phyloP scores from a whole-genome alignment of 1,140 invertebrate species.

The Zelostemma sp. region DNA sequence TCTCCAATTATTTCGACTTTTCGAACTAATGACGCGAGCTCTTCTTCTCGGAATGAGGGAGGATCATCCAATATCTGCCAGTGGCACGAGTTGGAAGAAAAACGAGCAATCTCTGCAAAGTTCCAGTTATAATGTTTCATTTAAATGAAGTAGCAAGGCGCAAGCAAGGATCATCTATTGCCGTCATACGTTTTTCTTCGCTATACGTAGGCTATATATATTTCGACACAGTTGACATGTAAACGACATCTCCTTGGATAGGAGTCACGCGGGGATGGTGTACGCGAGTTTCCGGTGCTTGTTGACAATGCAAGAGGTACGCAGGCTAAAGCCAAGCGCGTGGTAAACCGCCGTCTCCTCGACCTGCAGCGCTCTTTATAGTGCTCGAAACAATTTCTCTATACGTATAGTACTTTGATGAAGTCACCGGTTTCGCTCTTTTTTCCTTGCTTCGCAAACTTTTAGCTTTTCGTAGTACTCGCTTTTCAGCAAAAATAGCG shows the following conservation, averaged over 20 bases:
- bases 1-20: neutral
- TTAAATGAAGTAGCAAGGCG: neutral
- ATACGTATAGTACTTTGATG: constrained; percentile 60
- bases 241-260: too few relatives aligned
- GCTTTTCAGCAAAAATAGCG: too few relatives aligned
- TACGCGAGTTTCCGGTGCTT: constrained; percentile 22
- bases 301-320: constrained; percentile 21
- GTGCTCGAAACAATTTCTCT: constrained; percentile 53
- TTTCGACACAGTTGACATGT: neutral
- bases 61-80: constrained; percentile 5
- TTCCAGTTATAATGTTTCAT: neutral
- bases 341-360: constrained; percentile 50
- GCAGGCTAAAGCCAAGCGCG: constrained; percentile 35
- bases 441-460: constrained; percentile 20
- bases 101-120: neutral
- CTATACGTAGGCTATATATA: too few relatives aligned
- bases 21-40: neutral
- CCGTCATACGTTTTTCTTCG: too few relatives aligned
- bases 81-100: constrained; percentile 3
- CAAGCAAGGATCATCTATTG: too few relatives aligned
- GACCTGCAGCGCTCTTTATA: constrained; percentile 36
- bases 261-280: too few relatives aligned
- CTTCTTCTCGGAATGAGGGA: neutral
- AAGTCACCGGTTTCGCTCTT: constrained; percentile 36
- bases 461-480: too few relatives aligned